Conservation (phyloP, 2,888 invertebrate genomes). For the Alcis repandata region DNA sequence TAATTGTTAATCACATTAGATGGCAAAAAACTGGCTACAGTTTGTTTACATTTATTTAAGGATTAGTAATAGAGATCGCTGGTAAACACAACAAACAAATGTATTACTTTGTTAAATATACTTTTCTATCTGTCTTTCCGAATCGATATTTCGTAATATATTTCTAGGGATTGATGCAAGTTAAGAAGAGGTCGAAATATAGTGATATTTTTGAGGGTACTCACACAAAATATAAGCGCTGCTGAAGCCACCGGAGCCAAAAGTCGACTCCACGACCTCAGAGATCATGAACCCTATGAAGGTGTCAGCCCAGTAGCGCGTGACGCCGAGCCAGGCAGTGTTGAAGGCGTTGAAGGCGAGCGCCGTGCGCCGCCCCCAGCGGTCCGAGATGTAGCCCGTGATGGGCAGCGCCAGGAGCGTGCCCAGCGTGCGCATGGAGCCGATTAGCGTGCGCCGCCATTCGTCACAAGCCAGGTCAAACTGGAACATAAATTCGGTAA, state of each 20-base stretch:
- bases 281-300: constrained; percentile 89
- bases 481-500: constrained; percentile 63
- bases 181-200: no score
- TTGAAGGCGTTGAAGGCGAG: constrained; percentile 86
- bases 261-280: constrained; percentile 89
- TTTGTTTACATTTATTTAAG: constrained; percentile 12
- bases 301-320: constrained; percentile 86
- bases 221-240: constrained; percentile 90
- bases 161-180: no score
- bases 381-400: constrained; percentile 90
- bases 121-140: background rate
- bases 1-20: background rate
- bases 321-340: constrained; percentile 88
- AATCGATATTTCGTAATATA: background rate
- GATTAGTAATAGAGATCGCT: background rate
- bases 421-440: constrained; percentile 90
- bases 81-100: no score
- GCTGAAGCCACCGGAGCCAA: constrained; percentile 89
- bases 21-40: background rate
- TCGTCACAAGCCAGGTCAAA: constrained; percentile 88
- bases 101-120: no score
- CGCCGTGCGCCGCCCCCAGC: constrained; percentile 88
- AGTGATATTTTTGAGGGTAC: constrained; percentile 33
- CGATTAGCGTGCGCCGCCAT: constrained; percentile 91
- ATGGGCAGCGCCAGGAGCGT: constrained; percentile 89